Percentiles rank a stretch among this genome's conserved stretches.
phyloP scores from a whole-genome alignment of 2,113 vertebrate species.

The Spea bombifrons region DNA sequence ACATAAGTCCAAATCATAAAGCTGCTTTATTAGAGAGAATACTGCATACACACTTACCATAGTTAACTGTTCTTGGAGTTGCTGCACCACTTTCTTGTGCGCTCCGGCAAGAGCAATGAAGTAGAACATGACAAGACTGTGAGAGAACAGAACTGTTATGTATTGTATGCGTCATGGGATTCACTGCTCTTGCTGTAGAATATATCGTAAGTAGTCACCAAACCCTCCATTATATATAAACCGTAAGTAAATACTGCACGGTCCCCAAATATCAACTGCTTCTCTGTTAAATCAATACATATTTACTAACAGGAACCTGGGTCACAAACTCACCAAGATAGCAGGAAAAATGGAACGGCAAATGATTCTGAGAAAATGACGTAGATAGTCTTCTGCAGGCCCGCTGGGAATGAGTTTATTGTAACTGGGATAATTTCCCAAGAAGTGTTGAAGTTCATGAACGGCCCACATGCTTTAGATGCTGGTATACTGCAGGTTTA shows the following conservation, averaged over 20 bases:
- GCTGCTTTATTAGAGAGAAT: background rate
- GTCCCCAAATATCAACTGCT: too few relatives aligned
- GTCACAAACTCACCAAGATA: slow-evolving; percentile 76
- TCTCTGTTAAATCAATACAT: too few relatives aligned
- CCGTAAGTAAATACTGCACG: too few relatives aligned
- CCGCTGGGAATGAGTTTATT: slow-evolving; percentile 62
- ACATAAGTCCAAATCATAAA: too few relatives aligned
- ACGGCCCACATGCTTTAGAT: slow-evolving; percentile 88
- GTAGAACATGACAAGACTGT: slow-evolving; percentile 89
- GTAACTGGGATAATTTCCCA: slow-evolving; percentile 76
- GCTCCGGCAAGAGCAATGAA: slow-evolving; percentile 86
- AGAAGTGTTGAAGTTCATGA: slow-evolving; percentile 75
- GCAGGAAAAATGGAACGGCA: slow-evolving; percentile 84
- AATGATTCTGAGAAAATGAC: slow-evolving; percentile 83
- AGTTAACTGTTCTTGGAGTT: slow-evolving; percentile 82
- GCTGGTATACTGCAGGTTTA: slow-evolving; percentile 71
- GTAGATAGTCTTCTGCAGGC: slow-evolving; percentile 60
- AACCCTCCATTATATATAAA: too few relatives aligned
- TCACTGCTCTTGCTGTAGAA: too few relatives aligned
- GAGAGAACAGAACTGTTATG: slow-evolving; percentile 18
- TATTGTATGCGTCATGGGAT: too few relatives aligned
- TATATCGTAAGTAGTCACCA: too few relatives aligned
- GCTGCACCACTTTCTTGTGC: slow-evolving; percentile 81
- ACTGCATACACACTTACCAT: slow-evolving; percentile 70
- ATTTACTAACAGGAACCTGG: too few relatives aligned